A percentile compares a stretch with the other conserved stretches of the same genome.
phyloP scores from a whole-genome alignment of 2,797 vertebrate species.

The Lacerta viridis region DNA sequence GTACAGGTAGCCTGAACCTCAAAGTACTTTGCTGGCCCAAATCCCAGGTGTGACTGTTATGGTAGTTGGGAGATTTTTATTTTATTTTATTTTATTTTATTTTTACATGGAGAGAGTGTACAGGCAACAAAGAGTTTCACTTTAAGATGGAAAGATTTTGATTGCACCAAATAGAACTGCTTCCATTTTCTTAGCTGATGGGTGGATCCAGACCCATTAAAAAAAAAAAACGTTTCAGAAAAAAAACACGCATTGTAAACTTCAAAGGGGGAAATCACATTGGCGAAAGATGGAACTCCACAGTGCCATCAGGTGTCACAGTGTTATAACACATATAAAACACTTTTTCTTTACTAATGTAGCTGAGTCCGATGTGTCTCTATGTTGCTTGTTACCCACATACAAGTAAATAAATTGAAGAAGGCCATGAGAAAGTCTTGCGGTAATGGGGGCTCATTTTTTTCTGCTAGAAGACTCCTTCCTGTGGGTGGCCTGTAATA shows the following conservation, averaged over 20 bases:
- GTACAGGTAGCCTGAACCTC: constrained; percentile 5
- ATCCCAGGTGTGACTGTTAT: neutral
- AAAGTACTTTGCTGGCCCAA: constrained; percentile 27
- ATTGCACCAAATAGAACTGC: neutral
- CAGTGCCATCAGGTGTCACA: no score
- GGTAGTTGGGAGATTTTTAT: neutral
- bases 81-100: constrained; percentile 9
- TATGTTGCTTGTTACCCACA: neutral
- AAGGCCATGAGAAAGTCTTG: neutral
- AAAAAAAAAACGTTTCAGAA: neutral
- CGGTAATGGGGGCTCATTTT: neutral
- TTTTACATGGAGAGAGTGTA: neutral
- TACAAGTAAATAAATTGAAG: neutral
- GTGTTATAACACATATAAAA: no score
- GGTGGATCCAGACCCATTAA: neutral
- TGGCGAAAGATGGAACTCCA: no score
- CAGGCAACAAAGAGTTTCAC: neutral
- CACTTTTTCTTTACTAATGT: no score
- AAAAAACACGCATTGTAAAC: neutral
- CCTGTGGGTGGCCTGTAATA: neutral
- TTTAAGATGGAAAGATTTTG: constrained; percentile 2
- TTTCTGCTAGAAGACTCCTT: neutral
- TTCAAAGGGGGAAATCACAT: no score
- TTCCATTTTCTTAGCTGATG: neutral
- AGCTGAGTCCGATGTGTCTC: no score